These are phyloP conservation scores for Cranoglanis bouderius DNA, from an alignment of 2,113 vertebrate species.

Conservation along the genomic window DNA sequence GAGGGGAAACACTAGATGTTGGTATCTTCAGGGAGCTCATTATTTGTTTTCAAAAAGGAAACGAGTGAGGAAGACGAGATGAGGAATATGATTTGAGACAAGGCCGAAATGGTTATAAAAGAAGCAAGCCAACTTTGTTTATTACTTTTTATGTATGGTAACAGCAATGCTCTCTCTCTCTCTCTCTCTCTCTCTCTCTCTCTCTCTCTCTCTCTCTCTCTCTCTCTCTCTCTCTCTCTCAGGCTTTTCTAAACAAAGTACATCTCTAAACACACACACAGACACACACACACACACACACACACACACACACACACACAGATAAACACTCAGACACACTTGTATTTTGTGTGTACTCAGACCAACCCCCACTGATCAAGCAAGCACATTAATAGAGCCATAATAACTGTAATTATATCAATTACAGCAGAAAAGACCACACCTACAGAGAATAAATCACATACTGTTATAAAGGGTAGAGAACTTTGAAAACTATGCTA, in stretches of 20 bases:
- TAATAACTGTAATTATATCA: not conserved
- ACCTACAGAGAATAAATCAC: not conserved
- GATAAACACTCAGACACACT: no score
- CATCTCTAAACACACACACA: no score
- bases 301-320: no score
- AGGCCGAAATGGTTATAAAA: not conserved
- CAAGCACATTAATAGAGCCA: no score
- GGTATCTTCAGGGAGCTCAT: constrained; percentile 69
- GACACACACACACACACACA: no score
- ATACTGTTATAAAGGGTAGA: not conserved
- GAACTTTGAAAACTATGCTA: not conserved
- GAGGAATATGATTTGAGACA: constrained; percentile 22
- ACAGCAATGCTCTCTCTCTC: not conserved
- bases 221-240: not conserved
- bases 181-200: not conserved
- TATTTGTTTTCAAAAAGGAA: constrained; percentile 64
- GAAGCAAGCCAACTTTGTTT: not conserved
- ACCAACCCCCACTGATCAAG: no score
- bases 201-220: not conserved
- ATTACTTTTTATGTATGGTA: not conserved
- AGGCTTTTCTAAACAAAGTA: no score
- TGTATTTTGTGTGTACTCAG: no score
- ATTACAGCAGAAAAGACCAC: not conserved
- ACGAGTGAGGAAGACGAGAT: constrained; percentile 54
- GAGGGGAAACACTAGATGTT: constrained; percentile 28